Evolutionary conservation across 2,113 vertebrate genomes (phyloP), one percentile per base, ranked within the genome.

Genomic region (Tachuris rubrigastra): DNA sequence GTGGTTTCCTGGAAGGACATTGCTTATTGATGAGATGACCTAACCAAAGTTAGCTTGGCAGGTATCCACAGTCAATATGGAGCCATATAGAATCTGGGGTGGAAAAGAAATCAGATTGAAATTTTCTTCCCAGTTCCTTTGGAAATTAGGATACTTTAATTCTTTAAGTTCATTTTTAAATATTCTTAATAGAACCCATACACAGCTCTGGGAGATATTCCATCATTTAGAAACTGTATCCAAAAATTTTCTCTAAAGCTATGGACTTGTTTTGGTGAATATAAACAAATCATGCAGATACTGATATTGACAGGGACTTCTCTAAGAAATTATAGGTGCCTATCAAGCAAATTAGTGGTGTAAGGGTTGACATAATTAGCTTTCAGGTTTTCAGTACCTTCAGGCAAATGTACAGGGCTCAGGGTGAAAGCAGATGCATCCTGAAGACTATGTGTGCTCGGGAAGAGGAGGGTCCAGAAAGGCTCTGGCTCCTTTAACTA

Each of bases 1-100:
- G 95, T 92, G 78, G 62, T 95, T 96, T 97, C 97, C 91, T 93
- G 92, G 90, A 98, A 96, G 94, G 87, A 90, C 80, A 41, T 80
- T 74, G 30, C 91, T 97, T 97, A 94, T 74, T 82, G 92, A 97
- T 76, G 75, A 91, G 76, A 96, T 79, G 82, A 96, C 73, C 83
- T 96, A 96, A 65, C n/a, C 79, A 78, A 81, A 77, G 12, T 79
- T 79, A 67, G 35, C 80, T 87, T 97, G 96, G 91, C 87, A 87
- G 35, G 71, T 90, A 83, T 92, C 83, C 78, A 84, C 9, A 56
- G 65, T 78, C 72, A 80, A 77, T 78, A 90, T 7, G 20, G 15
- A 91, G 23, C 24, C 25, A n/a, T 77, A 63, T 0, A 71, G 68
- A 90, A 80, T 46, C 35, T 14, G 16, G 3, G 5, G 20, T 30